Evolutionary conservation across 1,140 invertebrate species (phyloP).

Genomic region (Streblospio benedicti): DNA sequence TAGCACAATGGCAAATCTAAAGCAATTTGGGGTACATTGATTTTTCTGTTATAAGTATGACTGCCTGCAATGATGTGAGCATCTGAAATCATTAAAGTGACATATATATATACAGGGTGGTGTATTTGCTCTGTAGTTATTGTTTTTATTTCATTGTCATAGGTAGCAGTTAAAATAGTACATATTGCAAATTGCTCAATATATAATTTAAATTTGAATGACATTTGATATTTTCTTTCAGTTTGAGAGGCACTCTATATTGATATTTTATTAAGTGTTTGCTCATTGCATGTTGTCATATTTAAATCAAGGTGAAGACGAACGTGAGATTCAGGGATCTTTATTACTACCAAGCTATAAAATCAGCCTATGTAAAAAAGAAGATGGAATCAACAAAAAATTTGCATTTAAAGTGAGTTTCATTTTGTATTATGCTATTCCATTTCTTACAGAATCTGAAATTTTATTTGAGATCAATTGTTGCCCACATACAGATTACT

Average conservation of each 20-base stretch:
- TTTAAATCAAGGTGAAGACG: slow-evolving; percentile 63
- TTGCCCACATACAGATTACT: not conserved
- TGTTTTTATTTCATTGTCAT: too few relatives aligned
- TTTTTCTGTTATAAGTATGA: too few relatives aligned
- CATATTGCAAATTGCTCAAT: not conserved
- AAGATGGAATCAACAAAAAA: slow-evolving; percentile 77
- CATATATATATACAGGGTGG: too few relatives aligned
- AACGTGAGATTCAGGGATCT: slow-evolving; percentile 79
- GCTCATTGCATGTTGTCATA: not conserved
- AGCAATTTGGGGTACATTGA: too few relatives aligned
- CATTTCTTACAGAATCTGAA: too few relatives aligned
- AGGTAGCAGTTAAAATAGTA: too few relatives aligned
- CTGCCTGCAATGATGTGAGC: too few relatives aligned
- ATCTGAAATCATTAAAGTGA: too few relatives aligned
- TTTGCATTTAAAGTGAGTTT: slow-evolving; percentile 68
- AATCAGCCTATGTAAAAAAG: slow-evolving; percentile 68
- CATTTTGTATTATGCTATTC: not conserved
- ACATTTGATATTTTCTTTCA: not conserved
- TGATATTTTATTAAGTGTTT: not conserved
- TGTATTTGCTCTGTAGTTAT: too few relatives aligned
- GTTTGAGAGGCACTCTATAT: not conserved
- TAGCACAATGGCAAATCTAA: too few relatives aligned
- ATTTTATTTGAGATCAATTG: not conserved
- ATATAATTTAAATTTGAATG: not conserved
- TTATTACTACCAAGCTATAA: slow-evolving; percentile 82